Conservation (phyloP, 2,113 vertebrate genomes). For the Vanacampus margaritifer region DNA sequence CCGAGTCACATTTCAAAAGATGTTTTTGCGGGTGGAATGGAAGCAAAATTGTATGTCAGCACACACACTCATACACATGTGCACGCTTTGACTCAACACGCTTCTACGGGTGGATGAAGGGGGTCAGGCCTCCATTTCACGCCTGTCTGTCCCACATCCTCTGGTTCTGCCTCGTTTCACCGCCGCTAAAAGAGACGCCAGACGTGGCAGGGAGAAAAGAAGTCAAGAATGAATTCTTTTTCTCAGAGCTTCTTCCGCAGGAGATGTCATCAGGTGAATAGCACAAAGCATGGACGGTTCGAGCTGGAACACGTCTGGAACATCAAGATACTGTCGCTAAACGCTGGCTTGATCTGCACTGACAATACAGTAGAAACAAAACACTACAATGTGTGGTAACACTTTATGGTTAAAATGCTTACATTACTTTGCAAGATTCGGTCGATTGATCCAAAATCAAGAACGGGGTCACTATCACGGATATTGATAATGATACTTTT, state of each 20-base stretch:
- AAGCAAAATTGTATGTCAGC: slow-evolving; percentile 7
- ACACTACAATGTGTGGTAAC: not conserved
- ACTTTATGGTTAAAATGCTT: not conserved
- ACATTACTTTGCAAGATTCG: not conserved
- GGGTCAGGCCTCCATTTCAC: slow-evolving; percentile 66
- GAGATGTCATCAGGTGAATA: slow-evolving; percentile 25
- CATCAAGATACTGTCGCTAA: slow-evolving; percentile 13
- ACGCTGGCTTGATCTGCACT: not conserved
- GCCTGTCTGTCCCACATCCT: slow-evolving; percentile 67
- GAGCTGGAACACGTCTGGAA: slow-evolving; percentile 8
- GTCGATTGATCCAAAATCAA: too few relatives aligned
- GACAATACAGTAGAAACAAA: not conserved
- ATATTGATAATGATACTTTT: too few relatives aligned
- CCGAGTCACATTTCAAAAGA: slow-evolving; percentile 56
- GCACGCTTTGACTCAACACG: not conserved
- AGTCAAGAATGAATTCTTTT: slow-evolving; percentile 22
- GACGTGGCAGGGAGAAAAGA: slow-evolving; percentile 28
- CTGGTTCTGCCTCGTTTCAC: slow-evolving; percentile 75
- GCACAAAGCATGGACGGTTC: not conserved
- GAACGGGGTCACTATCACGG: too few relatives aligned
- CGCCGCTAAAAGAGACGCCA: slow-evolving; percentile 45
- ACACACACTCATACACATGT: not conserved
- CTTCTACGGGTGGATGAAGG: slow-evolving; percentile 1
- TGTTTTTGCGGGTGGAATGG: slow-evolving; percentile 26
- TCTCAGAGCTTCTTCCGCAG: slow-evolving; percentile 10